Conservation (phyloP, 2,797 vertebrate genomes). For the Coracias cyanogaster region DNA sequence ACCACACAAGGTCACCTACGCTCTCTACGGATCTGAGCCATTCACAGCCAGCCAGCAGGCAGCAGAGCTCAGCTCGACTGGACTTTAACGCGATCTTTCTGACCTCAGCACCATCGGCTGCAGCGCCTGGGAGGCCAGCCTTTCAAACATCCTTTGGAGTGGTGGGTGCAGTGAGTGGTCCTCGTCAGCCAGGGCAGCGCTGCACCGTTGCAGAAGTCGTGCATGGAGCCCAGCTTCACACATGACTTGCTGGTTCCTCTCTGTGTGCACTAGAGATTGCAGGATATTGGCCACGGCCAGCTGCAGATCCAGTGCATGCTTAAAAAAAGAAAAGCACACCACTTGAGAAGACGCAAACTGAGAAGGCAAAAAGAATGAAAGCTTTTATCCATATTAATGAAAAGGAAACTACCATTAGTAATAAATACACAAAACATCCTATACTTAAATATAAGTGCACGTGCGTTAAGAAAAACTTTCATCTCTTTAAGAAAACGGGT, state of each 20-base stretch:
- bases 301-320: constrained; percentile 96
- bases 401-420: neutral
- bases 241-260: constrained; percentile 96
- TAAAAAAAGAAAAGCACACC: neutral
- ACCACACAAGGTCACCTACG: neutral
- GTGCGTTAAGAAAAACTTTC: neutral
- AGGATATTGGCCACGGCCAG: constrained; percentile 94
- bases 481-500: neutral
- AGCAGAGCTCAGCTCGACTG: neutral
- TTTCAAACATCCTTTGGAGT: constrained; percentile 96
- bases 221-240: constrained; percentile 94
- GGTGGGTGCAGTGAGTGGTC: constrained; percentile 95
- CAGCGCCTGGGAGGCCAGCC: constrained; percentile 95
- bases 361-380: neutral
- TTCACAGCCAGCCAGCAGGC: neutral
- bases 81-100: neutral
- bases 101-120: constrained; percentile 96
- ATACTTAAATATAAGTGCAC: accelerated
- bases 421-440: neutral
- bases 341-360: neutral
- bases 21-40: neutral
- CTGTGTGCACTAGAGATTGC: constrained; percentile 93
- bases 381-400: neutral
- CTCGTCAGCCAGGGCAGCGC: constrained; percentile 92
- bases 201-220: constrained; percentile 93